Evolutionary conservation across 2,797 vertebrate genomes (phyloP), one percentile per base, ranked within the genome.

Genomic region (Eurystomus glaucurus): DNA sequence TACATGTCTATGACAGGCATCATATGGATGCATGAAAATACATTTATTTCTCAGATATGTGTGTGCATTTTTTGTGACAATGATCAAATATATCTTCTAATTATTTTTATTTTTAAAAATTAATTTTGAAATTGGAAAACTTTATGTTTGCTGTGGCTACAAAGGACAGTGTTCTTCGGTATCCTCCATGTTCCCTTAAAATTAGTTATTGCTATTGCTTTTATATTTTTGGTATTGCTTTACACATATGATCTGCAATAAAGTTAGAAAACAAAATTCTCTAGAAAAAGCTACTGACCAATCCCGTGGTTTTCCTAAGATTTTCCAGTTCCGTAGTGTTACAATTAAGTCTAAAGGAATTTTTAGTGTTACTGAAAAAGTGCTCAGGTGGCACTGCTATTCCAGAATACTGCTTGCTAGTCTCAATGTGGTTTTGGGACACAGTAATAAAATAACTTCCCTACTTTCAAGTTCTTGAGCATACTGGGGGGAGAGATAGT

Each of bases 11-110:
- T 39, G 51, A 45, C 3, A 77, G 21, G 18, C 20, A 43, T 4
- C 19, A 4, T 39, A 10, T 58, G 20, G 16, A 43, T 35, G 3
- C 11, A 46, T 1, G 1, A 29, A 10, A 43, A 25, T 6, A 15
- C 2, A 72, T 11, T 37, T 70, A 21, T 50, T 70, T 87, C n/a
- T 76, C 14, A 43, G 29, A 45, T 31, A 78, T 11, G 2, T 37
- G 6, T 77, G 4, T 15, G 6, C 12, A 33, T 25, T 70, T 58
- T 62, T 90, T 65, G 5, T 46, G 10, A 39, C 26, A 68, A 37
- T 8, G 10, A 62, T 65, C 7, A 28, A 82, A 71, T 6, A 17
- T 21, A 29, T 50, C 6, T 60, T 64, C 33, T 41, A 46, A 43
- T 21, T 4, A n/a, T 13, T 0, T 48, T 48, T 85, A 22, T 84